phyloP scores from a whole-genome alignment of 2,888 invertebrate species.

The Pollenia labialis region DNA sequence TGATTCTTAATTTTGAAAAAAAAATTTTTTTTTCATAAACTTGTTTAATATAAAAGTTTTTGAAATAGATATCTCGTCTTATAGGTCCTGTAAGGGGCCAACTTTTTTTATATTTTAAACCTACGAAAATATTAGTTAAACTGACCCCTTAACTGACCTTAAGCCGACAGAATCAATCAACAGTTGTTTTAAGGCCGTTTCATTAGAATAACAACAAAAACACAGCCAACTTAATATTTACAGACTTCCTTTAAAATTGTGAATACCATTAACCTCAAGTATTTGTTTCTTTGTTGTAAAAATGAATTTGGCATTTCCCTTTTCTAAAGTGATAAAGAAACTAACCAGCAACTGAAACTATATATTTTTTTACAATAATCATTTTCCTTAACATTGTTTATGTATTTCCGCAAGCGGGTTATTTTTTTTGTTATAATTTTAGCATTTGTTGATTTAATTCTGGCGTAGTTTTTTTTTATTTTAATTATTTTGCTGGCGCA shows the following conservation, averaged over 20 bases:
- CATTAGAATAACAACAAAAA: too few relatives aligned
- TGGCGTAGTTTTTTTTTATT: conserved; percentile 49
- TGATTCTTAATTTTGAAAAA: too few relatives aligned
- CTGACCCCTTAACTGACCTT: too few relatives aligned
- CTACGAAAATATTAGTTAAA: too few relatives aligned
- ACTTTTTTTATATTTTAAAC: too few relatives aligned
- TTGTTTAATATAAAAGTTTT: too few relatives aligned
- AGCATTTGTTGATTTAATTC: conserved; percentile 51
- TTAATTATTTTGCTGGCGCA: conserved; percentile 59
- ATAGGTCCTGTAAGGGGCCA: too few relatives aligned
- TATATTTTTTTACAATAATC: conserved; percentile 16
- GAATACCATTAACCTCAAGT: conserved; percentile 7
- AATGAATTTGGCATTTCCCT: conserved; percentile 50
- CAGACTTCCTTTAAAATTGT: neutral
- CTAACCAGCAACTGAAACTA: conserved; percentile 30
- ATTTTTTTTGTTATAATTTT: conserved; percentile 19
- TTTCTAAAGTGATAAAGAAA: conserved; percentile 40
- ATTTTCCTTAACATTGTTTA: conserved; percentile 48
- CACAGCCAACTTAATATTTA: too few relatives aligned
- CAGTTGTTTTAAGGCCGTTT: too few relatives aligned
- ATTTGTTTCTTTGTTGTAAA: neutral
- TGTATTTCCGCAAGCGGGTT: conserved; percentile 60
- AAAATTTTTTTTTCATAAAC: too few relatives aligned
- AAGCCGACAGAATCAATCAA: too few relatives aligned
- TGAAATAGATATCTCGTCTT: too few relatives aligned